Conservation (phyloP, 2,888 invertebrate genomes). For the Andrena minutula region DNA sequence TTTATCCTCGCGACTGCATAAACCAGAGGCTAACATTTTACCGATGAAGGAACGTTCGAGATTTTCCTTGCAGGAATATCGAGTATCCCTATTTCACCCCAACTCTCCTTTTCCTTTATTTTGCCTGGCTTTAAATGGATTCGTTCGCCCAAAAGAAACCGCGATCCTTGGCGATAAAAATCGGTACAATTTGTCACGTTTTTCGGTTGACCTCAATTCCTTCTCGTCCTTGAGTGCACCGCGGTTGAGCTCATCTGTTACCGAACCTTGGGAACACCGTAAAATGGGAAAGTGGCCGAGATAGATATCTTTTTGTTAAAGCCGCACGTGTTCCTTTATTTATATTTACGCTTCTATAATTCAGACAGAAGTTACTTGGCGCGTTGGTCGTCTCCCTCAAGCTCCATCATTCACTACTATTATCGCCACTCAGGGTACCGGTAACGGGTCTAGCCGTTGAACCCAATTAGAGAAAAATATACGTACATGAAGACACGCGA, state of each 20-base stretch:
- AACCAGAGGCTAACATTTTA: constrained; percentile 12
- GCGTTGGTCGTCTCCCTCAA: background rate
- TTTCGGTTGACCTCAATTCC: constrained; percentile 52
- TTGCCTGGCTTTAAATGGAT: too few relatives aligned
- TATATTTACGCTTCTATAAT: too few relatives aligned
- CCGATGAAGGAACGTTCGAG: too few relatives aligned
- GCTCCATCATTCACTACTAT: background rate
- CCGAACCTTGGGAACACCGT: constrained; percentile 28
- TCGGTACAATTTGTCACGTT: constrained; percentile 30
- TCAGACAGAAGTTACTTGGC: background rate
- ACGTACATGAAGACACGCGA: background rate
- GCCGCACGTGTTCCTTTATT: too few relatives aligned
- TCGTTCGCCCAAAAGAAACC: too few relatives aligned
- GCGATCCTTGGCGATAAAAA: too few relatives aligned
- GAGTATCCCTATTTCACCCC: too few relatives aligned
- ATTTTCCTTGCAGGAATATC: too few relatives aligned
- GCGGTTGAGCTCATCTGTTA: constrained; percentile 23
- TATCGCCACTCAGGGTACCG: background rate
- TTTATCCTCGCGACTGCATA: background rate
- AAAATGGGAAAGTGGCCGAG: background rate
- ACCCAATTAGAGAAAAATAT: background rate
- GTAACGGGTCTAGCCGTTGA: background rate
- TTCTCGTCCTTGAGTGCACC: constrained; percentile 32
- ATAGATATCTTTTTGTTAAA: too few relatives aligned
- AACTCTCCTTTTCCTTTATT: too few relatives aligned